Base-by-base conservation (phyloP, 2,888 invertebrate genomes). In the Morpho deidamia region DNA sequence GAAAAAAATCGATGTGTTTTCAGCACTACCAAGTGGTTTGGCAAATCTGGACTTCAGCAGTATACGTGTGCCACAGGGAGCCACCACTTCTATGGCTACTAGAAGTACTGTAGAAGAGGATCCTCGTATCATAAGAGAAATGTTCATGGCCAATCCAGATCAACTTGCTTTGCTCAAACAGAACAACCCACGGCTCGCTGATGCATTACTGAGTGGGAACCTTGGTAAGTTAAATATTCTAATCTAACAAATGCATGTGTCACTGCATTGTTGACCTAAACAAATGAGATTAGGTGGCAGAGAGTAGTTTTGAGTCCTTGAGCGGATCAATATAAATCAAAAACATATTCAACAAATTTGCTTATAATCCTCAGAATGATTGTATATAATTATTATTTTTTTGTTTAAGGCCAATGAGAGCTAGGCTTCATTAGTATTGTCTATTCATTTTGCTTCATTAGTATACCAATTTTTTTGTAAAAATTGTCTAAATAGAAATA, bases 101-200 rank as follows among this genome's bases (percentile, higher is more conserved):
- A 66, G 81, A 56, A 78, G 67, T 5, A 80, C 83, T 7, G 90
- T 90, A 9, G 95, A 95, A 71, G 95, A 97, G 74, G 96, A 97
- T 82, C 97, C 97, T 7, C 94, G 93, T 11, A 91, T 94, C 69
- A 95, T 97, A 52, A 91, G 95, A 61, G 95, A 97, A 70, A 95
- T 96, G 94, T 94, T 97, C 68, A 80, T 97, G 42, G 94, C 94
- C 33, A 97, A 97, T 82, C 98, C 98, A 0, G 96, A 97, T 73
- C 96, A 98, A 74, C 83, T 98, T 53, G 95, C 98, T 1, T 78
- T 98, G 55, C 88, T 99, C 7, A 96, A 97, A 75, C 97, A 98
- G 78, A 96, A 98, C 71, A 99, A 99, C 89, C 96, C 98, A 7
- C 91, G 94, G 63, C 84, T 99, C 55, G 98, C 98, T 8, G 98